Evolutionary conservation across 2,113 vertebrate genomes (phyloP).

Genomic region (Condylura cristata): DNA sequence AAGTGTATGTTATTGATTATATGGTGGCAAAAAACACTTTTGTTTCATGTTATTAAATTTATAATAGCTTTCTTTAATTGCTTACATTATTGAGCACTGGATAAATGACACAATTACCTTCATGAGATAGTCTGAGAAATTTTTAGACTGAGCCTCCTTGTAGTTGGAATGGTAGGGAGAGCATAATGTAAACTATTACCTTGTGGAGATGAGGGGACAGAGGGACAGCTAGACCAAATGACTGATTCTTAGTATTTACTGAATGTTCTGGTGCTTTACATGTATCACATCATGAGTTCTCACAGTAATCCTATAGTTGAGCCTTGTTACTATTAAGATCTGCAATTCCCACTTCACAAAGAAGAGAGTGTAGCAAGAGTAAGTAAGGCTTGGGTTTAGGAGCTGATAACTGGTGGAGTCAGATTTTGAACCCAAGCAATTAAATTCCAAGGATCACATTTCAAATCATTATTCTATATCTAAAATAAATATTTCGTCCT

Average conservation of each 20-base stretch:
- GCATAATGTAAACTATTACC: not conserved
- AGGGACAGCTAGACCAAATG: not conserved
- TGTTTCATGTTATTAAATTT: slow-evolving; percentile 27
- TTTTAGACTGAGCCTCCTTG: not conserved
- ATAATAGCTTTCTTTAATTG: slow-evolving; percentile 19
- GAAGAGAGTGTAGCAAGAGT: not conserved
- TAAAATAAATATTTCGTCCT: not conserved
- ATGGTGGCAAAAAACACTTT: not conserved
- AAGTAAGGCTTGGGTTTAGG: not conserved
- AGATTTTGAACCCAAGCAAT: not conserved
- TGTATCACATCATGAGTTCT: not conserved
- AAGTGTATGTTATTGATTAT: not conserved
- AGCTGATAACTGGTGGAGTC: not conserved
- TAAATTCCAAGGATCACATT: not conserved
- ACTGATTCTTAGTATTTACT: not conserved
- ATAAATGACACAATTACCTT: not conserved
- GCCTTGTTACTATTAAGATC: not conserved
- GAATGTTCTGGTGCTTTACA: not conserved
- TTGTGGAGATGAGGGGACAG: not conserved
- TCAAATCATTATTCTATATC: not conserved
- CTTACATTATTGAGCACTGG: not conserved
- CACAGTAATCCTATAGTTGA: not conserved
- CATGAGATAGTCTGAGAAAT: not conserved
- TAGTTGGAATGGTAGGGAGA: not conserved
- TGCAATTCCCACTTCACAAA: not conserved